These are phyloP conservation scores for Ophioninae sp. DNA, from an alignment of 2,888 invertebrate genomes.

Conservation along the genomic window DNA sequence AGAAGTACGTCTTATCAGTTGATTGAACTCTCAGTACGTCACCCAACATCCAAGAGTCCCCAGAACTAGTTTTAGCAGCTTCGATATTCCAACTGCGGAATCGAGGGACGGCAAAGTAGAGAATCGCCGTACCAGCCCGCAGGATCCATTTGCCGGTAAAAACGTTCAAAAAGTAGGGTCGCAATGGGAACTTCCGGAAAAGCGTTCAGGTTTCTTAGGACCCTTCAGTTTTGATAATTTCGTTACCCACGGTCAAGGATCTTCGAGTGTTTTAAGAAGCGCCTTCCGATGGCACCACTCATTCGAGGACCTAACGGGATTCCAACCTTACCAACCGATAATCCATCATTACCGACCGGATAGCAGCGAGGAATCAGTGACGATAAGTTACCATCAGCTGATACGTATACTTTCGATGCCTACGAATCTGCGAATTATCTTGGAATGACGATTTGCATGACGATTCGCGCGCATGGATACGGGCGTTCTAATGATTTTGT, in stretches of 20 bases:
- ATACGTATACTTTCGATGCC: not conserved
- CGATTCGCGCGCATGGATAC: slow-evolving; percentile 15
- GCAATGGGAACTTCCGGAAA: not conserved
- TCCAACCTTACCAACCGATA: slow-evolving; percentile 5
- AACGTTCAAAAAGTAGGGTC: not conserved
- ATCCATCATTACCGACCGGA: not conserved
- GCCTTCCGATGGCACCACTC: slow-evolving; percentile 7
- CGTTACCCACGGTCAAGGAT: slow-evolving; percentile 2
- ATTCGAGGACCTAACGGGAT: not conserved
- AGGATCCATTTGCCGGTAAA: not conserved
- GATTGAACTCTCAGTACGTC: not conserved
- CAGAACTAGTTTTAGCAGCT: not conserved
- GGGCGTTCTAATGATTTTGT: slow-evolving; percentile 24
- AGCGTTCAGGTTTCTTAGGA: not conserved
- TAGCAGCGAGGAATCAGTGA: not conserved
- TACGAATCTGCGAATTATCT: not conserved
- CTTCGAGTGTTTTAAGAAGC: not conserved
- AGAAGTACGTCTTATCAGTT: no score
- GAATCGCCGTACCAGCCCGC: not conserved
- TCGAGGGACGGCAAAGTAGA: slow-evolving; percentile 3
- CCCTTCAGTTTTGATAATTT: not conserved
- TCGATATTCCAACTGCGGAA: not conserved
- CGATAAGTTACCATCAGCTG: slow-evolving; percentile 3
- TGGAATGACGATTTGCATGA: slow-evolving; percentile 8
- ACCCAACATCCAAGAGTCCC: not conserved